Percentiles rank a stretch among this genome's conserved stretches.
phyloP scores from a whole-genome alignment of 64 coral and sea anemone genomes.

The Montipora foliosa region DNA sequence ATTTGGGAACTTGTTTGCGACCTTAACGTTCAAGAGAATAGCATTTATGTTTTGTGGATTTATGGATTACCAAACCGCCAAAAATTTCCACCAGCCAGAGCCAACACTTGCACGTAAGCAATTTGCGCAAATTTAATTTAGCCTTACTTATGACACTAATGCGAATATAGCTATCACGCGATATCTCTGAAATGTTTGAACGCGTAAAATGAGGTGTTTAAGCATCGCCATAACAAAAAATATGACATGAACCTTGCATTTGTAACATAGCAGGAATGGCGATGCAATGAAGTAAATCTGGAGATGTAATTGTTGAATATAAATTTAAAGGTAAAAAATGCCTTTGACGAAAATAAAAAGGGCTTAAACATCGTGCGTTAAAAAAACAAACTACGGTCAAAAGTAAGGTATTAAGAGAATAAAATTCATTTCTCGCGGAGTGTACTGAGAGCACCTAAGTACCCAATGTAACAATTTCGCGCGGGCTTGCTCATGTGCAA shows the following conservation, averaged over 20 bases:
- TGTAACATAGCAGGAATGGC: not conserved
- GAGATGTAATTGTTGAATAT: not conserved
- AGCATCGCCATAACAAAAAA: not conserved
- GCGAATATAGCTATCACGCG: not conserved
- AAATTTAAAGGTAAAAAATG: not conserved
- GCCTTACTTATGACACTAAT: not conserved
- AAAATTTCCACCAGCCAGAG: not conserved
- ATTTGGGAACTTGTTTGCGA: conserved; percentile 17
- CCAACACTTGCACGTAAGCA: not conserved
- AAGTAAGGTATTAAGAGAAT: not conserved
- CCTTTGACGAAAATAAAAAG: not conserved
- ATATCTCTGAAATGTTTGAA: conserved; percentile 1
- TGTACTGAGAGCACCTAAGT: not conserved
- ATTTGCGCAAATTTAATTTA: not conserved
- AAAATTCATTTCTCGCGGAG: not conserved
- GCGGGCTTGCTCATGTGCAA: no score
- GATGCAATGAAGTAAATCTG: not conserved
- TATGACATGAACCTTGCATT: not conserved
- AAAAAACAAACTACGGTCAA: not conserved
- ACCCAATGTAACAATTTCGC: not conserved
- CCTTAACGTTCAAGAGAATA: conserved; percentile 19
- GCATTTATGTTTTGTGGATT: not conserved
- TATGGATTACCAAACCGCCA: not conserved
- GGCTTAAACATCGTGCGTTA: not conserved
- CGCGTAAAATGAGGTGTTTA: not conserved